Evolutionary conservation across 2,113 vertebrate species (phyloP).

Genomic region (Psittacula cyanocephala): DNA sequence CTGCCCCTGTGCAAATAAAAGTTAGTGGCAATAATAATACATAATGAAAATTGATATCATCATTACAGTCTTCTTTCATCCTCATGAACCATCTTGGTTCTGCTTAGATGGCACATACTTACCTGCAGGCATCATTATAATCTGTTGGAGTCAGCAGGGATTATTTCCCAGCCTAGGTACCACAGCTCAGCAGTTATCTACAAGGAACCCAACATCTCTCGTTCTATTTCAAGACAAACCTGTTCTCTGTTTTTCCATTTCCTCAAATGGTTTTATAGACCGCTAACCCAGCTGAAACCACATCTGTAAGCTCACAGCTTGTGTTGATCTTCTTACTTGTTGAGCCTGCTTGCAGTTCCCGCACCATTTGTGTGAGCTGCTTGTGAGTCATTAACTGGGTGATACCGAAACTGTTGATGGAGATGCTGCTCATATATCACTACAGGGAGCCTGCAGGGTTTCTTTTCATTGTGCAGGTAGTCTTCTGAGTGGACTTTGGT

Average conservation of each 20-base stretch:
- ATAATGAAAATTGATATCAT: background rate
- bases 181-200: background rate
- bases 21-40: background rate
- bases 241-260: background rate
- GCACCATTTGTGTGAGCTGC: fast-evolving
- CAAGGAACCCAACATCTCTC: background rate
- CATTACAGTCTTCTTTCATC: background rate
- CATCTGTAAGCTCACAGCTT: background rate
- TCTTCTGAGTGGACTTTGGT: background rate
- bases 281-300: fast-evolving
- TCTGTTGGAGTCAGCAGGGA: background rate
- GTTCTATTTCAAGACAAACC: background rate
- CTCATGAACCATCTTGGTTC: background rate
- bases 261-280: background rate
- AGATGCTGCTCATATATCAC: background rate
- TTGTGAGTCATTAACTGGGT: fast-evolving
- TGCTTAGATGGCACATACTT: background rate
- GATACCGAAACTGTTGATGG: fast-evolving
- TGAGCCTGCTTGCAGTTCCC: background rate
- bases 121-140: background rate
- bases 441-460: background rate
- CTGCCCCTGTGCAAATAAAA: background rate
- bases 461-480: fast-evolving
- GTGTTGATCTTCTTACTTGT: background rate
- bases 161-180: background rate